A percentile compares a stretch with the other conserved stretches of the same genome.
phyloP scores from a whole-genome alignment of 2,797 vertebrate species.

The Sebastes oblongus region DNA sequence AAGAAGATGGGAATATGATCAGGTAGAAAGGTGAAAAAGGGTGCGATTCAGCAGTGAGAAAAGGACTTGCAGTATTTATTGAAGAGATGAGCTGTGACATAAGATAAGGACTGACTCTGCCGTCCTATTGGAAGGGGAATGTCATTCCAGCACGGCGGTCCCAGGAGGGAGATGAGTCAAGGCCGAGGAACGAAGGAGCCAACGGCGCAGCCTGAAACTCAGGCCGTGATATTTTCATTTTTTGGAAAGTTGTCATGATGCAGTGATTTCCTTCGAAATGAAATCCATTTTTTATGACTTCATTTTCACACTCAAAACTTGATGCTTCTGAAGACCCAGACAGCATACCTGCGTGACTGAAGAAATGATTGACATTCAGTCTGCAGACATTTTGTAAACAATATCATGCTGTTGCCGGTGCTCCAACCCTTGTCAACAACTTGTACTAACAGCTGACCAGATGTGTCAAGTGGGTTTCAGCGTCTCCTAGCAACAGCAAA shows the following conservation, averaged over 20 bases:
- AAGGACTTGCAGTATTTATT: conserved; percentile 36
- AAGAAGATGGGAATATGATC: background rate
- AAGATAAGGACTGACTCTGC: conserved; percentile 53
- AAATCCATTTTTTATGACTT: background rate
- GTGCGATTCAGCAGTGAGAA: background rate
- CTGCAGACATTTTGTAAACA: conserved; percentile 36
- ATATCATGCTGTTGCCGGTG: conserved; percentile 25
- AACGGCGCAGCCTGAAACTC: conserved; percentile 19
- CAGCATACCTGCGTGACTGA: background rate
- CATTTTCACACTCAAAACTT: no score
- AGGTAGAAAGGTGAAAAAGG: background rate
- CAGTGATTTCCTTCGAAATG: background rate
- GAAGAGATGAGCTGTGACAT: conserved; percentile 56
- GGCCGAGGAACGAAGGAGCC: conserved; percentile 32
- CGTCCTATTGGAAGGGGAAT: conserved; percentile 46
- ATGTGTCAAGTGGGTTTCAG: conserved; percentile 66
- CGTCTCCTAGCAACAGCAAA: conserved; percentile 75
- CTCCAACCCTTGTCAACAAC: conserved; percentile 58
- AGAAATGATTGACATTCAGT: conserved; percentile 8
- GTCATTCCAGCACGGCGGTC: conserved; percentile 53
- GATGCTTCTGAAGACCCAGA: background rate
- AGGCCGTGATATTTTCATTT: conserved; percentile 41
- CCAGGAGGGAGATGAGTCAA: conserved; percentile 57
- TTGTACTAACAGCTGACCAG: conserved; percentile 72
- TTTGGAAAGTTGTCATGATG: conserved; percentile 10